These are phyloP conservation scores for Apis dorsata DNA, from an alignment of 1,140 invertebrate species.

Conservation along the genomic window DNA sequence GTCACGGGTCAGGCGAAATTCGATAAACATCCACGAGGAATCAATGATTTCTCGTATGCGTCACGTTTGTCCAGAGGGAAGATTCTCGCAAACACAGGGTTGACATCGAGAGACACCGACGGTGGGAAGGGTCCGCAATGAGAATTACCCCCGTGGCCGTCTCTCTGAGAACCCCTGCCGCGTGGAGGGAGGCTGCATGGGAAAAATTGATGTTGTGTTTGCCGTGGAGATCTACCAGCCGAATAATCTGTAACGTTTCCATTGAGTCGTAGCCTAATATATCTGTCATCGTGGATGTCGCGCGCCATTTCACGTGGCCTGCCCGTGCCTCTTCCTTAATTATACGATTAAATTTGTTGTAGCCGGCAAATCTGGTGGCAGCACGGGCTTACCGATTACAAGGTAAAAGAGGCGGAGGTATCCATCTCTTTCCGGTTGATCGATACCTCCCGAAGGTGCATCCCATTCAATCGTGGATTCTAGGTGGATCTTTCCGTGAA, in stretches of 20 bases:
- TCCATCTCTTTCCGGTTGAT: slow-evolving; percentile 36
- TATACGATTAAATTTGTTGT: too few relatives aligned
- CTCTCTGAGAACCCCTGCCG: slow-evolving; percentile 74
- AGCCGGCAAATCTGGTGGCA: too few relatives aligned
- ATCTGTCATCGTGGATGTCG: slow-evolving; percentile 71
- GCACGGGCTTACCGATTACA: too few relatives aligned
- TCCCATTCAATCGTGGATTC: slow-evolving; percentile 21
- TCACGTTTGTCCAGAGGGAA: slow-evolving; percentile 64
- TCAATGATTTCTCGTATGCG: slow-evolving; percentile 58
- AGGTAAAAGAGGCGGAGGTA: too few relatives aligned
- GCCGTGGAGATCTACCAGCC: slow-evolving; percentile 76
- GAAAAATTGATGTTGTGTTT: slow-evolving; percentile 79
- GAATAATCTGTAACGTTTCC: slow-evolving; percentile 77
- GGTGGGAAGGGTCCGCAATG: background rate
- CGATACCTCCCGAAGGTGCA: slow-evolving; percentile 44
- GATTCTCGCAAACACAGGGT: slow-evolving; percentile 54
- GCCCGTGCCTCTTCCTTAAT: background rate
- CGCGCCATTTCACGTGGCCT: slow-evolving; percentile 68
- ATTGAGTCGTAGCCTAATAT: slow-evolving; percentile 78
- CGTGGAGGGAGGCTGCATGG: slow-evolving; percentile 68
- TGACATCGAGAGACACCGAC: slow-evolving; percentile 19
- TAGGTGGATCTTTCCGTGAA: slow-evolving; percentile 45
- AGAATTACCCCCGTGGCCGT: slow-evolving; percentile 2
- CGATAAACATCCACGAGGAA: slow-evolving; percentile 43
- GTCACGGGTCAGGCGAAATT: slow-evolving; percentile 7